Conservation (phyloP, 1,140 invertebrate genomes). For the Megalopta genalis region DNA sequence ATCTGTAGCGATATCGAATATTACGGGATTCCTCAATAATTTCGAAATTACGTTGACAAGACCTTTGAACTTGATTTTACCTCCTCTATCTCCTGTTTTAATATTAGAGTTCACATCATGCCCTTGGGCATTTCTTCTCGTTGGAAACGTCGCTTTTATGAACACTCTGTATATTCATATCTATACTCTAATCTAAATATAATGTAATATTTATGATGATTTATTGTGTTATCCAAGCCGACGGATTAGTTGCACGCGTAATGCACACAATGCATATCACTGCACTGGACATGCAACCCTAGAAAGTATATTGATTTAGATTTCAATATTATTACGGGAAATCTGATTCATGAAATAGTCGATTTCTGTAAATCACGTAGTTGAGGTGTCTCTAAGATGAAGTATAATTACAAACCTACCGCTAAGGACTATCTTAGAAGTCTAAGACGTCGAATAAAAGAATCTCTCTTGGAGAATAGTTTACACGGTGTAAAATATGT, state of each 20-base stretch:
- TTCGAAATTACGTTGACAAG: too few species aligned
- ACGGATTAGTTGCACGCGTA: background rate
- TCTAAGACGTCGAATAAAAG: conserved; percentile 55
- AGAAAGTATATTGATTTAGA: conserved; percentile 4
- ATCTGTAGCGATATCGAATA: too few species aligned
- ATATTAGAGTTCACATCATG: too few species aligned
- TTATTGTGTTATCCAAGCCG: background rate
- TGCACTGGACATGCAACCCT: conserved; percentile 15
- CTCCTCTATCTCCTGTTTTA: too few species aligned
- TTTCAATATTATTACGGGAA: background rate
- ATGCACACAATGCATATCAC: conserved; percentile 1
- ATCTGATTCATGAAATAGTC: background rate
- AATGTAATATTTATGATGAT: background rate
- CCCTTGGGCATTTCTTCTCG: too few species aligned
- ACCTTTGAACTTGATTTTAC: too few species aligned
- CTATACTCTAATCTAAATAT: background rate
- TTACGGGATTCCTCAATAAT: too few species aligned
- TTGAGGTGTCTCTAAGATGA: conserved; percentile 14
- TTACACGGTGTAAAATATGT: conserved; percentile 67
- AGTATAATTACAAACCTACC: conserved; percentile 55
- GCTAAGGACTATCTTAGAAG: conserved; percentile 44
- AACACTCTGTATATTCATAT: background rate
- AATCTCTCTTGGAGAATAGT: conserved; percentile 65
- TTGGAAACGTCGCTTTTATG: background rate
- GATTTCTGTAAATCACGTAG: background rate